Conservation (phyloP, 30 jellyfish, hydroid and myxozoan genomes). For the Cassiopea xamachana region DNA sequence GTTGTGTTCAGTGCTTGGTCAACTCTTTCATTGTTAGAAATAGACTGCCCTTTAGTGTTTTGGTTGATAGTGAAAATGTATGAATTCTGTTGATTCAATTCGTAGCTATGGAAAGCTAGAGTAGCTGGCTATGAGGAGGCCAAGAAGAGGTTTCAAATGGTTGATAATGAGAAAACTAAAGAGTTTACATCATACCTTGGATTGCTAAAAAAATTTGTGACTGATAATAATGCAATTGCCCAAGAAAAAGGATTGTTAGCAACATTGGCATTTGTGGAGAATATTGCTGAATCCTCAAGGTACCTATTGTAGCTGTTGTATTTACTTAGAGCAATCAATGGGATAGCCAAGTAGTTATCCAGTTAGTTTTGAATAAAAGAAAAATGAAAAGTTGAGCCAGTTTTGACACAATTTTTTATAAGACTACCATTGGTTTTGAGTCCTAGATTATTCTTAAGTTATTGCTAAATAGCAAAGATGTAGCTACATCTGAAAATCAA, state of each 20-base stretch:
- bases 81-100: not conserved
- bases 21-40: no score
- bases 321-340: not conserved
- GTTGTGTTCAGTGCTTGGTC: no score
- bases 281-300: constrained; percentile 92
- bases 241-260: constrained; percentile 96
- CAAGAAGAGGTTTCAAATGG: constrained; percentile 83
- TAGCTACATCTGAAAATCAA: no score
- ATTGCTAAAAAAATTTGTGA: constrained; percentile 82
- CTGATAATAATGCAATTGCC: constrained; percentile 98
- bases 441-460: no score
- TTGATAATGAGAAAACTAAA: constrained; percentile 77
- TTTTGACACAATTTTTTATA: no score
- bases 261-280: constrained; percentile 82
- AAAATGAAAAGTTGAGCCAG: no score
- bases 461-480: no score
- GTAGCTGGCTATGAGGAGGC: constrained; percentile 99
- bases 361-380: no score
- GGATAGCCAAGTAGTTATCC: not conserved
- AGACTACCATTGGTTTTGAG: no score
- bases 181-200: constrained; percentile 86
- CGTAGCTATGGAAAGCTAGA: constrained; percentile 97
- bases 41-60: no score
- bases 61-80: not conserved
- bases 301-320: constrained; percentile 15